Evolutionary conservation across 2,888 invertebrate genomes (phyloP).

Genomic region (Aethes cnicana): DNA sequence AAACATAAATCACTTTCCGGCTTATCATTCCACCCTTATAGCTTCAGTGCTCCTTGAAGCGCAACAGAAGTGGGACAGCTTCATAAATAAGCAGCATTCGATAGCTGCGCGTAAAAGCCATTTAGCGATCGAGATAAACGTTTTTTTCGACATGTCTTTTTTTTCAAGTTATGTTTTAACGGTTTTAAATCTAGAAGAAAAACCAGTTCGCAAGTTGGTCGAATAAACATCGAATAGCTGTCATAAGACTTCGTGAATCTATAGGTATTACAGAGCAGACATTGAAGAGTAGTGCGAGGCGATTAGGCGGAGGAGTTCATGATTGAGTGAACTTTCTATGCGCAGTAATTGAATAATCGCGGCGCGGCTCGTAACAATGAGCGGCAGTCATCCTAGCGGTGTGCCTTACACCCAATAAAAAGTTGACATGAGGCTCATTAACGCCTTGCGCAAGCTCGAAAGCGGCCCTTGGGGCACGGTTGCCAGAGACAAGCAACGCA

Average conservation of each 20-base stretch:
- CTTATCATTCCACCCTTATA: conserved; percentile 23
- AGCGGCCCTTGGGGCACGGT: conserved; percentile 79
- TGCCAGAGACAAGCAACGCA: conserved; percentile 79
- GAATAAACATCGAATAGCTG: neutral
- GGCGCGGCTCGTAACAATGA: conserved; percentile 45
- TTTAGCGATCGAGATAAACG: neutral
- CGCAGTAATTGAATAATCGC: conserved; percentile 25
- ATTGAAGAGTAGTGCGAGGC: conserved; percentile 5
- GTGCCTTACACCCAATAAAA: conserved; percentile 69
- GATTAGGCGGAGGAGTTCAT: conserved; percentile 2
- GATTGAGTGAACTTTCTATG: conserved; percentile 26
- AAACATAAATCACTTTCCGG: conserved; percentile 30
- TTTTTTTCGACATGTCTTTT: neutral
- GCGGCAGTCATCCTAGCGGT: conserved; percentile 39
- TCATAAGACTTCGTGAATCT: neutral
- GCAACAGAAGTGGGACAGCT: conserved; percentile 17
- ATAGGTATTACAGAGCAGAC: neutral
- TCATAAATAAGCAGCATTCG: conserved; percentile 20
- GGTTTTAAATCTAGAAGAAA: too few relatives aligned
- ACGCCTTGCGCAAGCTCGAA: conserved; percentile 79
- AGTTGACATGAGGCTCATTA: conserved; percentile 71
- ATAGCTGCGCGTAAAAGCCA: conserved; percentile 4
- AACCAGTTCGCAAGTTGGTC: too few relatives aligned
- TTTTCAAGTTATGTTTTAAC: too few relatives aligned
- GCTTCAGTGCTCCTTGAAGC: conserved; percentile 26